Base-by-base conservation (phyloP, 2,797 vertebrate genomes). In the Eremophila alpestris region DNA sequence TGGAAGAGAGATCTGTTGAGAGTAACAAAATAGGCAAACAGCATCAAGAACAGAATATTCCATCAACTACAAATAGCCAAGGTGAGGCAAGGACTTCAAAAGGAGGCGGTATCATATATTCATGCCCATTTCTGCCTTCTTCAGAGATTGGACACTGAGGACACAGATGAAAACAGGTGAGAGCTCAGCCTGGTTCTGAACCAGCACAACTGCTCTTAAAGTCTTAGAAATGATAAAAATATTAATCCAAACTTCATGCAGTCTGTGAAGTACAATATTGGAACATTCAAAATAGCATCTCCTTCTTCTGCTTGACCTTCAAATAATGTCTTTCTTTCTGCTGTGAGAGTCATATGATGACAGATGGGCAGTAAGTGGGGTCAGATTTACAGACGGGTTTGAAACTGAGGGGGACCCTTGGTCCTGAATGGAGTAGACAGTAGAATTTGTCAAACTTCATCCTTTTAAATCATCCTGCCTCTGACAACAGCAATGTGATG, bases 371-470 rank as follows among this genome's bases (percentile, higher is more conserved):
- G 0, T 79, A 73, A 84, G 20, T 58, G 23, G 52, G 55, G 81
- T 89, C 77, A 90, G 10, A 65, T 79, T 89, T 86, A 40, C 46
- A 76, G 84, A 82, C 34, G 4, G 4, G 49, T 89, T 88, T 89
- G 77, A 76, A 69, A 63, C 59, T 40, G 24, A 84, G 56, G 63
- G 88, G 86, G 7, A 10, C 10, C 81, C 4, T 68, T 92, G 43
- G 52, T 87, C 38, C 43, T 63, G 63, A 91, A 71, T 59, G n/a
- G 32, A 88, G 20, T 3, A 69, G 71, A 83, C 73, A 75, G 77
- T 84, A 90, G 55, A 83, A 79, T 88, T 95, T 90, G 56, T 90
- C 52, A 70, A 32, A 59, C 90, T 84, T 73, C 40, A 52, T 17
- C 7, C 14, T 89, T 71, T 87, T 90, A 76, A 81, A 60, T 95